Conservation (phyloP, 1,140 invertebrate species). For the Drosophila oshimai region DNA sequence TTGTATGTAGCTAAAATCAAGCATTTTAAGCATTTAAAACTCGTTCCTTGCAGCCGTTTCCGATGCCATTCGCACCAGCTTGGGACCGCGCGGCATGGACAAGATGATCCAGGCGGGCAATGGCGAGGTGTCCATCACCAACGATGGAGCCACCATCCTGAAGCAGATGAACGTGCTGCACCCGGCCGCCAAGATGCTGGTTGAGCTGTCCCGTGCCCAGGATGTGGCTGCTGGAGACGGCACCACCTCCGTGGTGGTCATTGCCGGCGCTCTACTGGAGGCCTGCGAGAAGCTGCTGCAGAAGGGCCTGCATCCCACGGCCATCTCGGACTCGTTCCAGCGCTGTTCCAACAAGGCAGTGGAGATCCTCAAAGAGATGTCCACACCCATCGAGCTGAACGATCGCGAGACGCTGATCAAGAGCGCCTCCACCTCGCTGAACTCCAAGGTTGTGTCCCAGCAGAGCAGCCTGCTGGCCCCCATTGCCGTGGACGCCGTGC, state of each 20-base stretch:
- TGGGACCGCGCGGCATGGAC: slow-evolving; percentile 99
- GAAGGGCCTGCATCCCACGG: slow-evolving; percentile 98
- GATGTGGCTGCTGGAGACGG: slow-evolving; percentile 99
- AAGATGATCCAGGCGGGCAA: slow-evolving; percentile 99
- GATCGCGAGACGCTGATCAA: slow-evolving; percentile 95
- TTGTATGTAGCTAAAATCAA: neutral
- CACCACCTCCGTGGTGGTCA: slow-evolving; percentile 98
- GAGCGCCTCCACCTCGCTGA: slow-evolving; percentile 98
- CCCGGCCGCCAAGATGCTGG: slow-evolving; percentile 99
- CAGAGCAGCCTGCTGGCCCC: slow-evolving; percentile 97
- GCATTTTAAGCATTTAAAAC: neutral
- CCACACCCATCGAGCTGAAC: slow-evolving; percentile 92
- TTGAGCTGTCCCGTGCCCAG: slow-evolving; percentile 98
- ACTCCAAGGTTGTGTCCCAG: slow-evolving; percentile 99
- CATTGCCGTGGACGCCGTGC: slow-evolving; percentile 98
- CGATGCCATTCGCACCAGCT: slow-evolving; percentile 98
- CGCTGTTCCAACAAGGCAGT: slow-evolving; percentile 93
- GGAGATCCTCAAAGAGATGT: slow-evolving; percentile 93
- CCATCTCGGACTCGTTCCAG: slow-evolving; percentile 98
- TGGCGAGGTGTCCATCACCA: slow-evolving; percentile 99
- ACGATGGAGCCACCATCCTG: slow-evolving; percentile 99
- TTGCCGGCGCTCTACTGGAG: slow-evolving; percentile 97
- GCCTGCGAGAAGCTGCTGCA: slow-evolving; percentile 95
- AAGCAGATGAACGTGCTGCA: slow-evolving; percentile 99
- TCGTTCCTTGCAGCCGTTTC: slow-evolving; percentile 92